Conservation (phyloP, 2,888 invertebrate genomes). For the Drosophila lutescens region DNA sequence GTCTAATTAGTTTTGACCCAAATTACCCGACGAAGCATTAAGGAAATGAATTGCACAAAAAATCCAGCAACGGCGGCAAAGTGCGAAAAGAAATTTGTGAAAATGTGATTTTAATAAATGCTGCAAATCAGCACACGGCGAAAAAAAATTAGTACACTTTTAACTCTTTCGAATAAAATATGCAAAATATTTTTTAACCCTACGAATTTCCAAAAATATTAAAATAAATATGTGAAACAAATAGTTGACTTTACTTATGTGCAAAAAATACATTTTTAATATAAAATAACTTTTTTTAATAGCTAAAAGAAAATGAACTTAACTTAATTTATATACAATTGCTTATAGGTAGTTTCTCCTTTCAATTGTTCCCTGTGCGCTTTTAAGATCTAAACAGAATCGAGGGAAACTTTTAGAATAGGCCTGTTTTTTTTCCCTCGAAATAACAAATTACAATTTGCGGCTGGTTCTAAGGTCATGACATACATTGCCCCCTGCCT, state of each 20-base stretch:
- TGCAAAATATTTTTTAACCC: too few species aligned
- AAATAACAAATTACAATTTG: slow-evolving; percentile 70
- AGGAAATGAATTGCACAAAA: slow-evolving; percentile 67
- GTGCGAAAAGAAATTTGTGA: slow-evolving; percentile 13
- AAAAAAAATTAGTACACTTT: too few species aligned
- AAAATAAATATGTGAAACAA: too few species aligned
- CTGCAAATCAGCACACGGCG: slow-evolving; percentile 25
- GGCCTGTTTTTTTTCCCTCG: slow-evolving; percentile 1
- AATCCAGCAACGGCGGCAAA: slow-evolving; percentile 18
- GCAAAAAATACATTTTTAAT: too few species aligned
- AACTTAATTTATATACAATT: not conserved
- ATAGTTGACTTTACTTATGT: too few species aligned
- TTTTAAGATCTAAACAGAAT: not conserved
- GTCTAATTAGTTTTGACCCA: slow-evolving; percentile 70
- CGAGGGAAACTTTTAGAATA: slow-evolving; percentile 3
- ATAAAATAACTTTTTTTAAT: too few species aligned
- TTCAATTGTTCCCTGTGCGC: not conserved
- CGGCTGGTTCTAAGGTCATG: slow-evolving; percentile 57
- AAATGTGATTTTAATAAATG: slow-evolving; percentile 73
- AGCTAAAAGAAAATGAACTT: too few species aligned
- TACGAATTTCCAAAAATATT: too few species aligned
- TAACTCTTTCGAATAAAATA: too few species aligned
- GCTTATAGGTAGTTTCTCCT: not conserved
- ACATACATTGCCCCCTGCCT: slow-evolving; percentile 54
- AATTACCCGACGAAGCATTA: slow-evolving; percentile 61